Base-by-base conservation (phyloP, 1,140 invertebrate genomes). In the Lepeophtheirus salmonis region DNA sequence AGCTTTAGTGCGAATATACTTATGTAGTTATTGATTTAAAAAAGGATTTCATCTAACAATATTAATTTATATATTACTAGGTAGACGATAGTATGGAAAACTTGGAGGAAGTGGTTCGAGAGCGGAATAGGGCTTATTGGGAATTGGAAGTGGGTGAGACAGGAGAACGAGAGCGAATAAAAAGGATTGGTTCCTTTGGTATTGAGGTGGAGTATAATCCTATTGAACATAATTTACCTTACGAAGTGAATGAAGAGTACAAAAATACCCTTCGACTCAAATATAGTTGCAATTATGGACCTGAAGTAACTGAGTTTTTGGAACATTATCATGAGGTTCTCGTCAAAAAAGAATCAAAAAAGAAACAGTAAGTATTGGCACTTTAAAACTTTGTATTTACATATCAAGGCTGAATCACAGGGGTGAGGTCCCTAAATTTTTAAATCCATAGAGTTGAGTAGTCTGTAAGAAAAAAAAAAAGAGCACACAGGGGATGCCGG, bases 1-100 rank as follows among this genome's bases (percentile, higher is more conserved):
- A n/a, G n/a, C n/a, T n/a, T n/a, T n/a, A n/a, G n/a, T n/a, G n/a
- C n/a, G n/a, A n/a, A n/a, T n/a, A n/a, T n/a, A n/a, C n/a, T n/a
- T n/a, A n/a, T n/a, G n/a, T n/a, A n/a, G n/a, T n/a, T n/a, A n/a
- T n/a, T n/a, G n/a, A n/a, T n/a, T n/a, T n/a, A n/a, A n/a, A n/a
- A n/a, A n/a, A n/a, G n/a, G n/a, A n/a, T n/a, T n/a, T n/a, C n/a
- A n/a, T n/a, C n/a, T n/a, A n/a, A n/a, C n/a, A n/a, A n/a, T n/a
- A n/a, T n/a, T n/a, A 3, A 2, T 20, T 2, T 50, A 56, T 50
- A 48, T 14, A 63, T 52, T 65, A 67, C 21, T 63, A 82, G 79
- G 78, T 82, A 1, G 78, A 90, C 71, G 84, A 89, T 64, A 95
- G 90, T 25, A 98, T 99, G 95, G 76, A 82, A 64, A 95, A 97